Evolutionary conservation across 2,888 invertebrate species (phyloP).

Genomic region (Drosophila aldrichi): DNA sequence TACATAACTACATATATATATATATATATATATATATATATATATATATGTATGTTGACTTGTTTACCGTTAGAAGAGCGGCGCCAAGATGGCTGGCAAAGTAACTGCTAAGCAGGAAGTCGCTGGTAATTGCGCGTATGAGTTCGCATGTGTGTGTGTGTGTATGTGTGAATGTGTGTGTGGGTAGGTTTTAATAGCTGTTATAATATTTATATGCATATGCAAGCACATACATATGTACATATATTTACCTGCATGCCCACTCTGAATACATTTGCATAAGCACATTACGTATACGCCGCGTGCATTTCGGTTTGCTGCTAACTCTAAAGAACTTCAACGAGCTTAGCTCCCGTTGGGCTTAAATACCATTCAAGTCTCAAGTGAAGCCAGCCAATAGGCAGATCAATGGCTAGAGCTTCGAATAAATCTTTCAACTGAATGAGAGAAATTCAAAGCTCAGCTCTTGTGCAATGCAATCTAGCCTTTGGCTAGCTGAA

Average conservation of each 20-base stretch:
- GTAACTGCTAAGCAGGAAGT: slow-evolving; percentile 40
- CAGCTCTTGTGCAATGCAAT: background rate
- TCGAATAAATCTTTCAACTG: background rate
- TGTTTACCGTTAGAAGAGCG: slow-evolving; percentile 37
- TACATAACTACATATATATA: slow-evolving; percentile 5
- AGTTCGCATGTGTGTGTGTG: background rate
- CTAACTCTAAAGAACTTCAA: background rate
- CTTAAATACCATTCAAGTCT: background rate
- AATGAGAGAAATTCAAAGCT: background rate
- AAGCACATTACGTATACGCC: slow-evolving; percentile 6
- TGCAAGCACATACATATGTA: background rate
- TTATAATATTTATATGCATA: slow-evolving; percentile 11
- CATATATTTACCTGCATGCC: background rate
- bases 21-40: background rate
- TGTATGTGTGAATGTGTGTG: background rate
- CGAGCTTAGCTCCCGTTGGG: background rate
- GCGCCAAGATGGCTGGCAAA: slow-evolving; percentile 41
- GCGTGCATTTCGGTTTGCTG: background rate
- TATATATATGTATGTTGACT: slow-evolving; percentile 24
- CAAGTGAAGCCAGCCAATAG: background rate
- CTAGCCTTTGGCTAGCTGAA: background rate
- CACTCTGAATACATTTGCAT: background rate
- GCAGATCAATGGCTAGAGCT: background rate
- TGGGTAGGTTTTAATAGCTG: background rate
- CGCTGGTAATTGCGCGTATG: slow-evolving; percentile 11